These are phyloP conservation scores for Eupithecia abbreviata DNA, from an alignment of 2,888 invertebrate genomes.

Conservation along the genomic window DNA sequence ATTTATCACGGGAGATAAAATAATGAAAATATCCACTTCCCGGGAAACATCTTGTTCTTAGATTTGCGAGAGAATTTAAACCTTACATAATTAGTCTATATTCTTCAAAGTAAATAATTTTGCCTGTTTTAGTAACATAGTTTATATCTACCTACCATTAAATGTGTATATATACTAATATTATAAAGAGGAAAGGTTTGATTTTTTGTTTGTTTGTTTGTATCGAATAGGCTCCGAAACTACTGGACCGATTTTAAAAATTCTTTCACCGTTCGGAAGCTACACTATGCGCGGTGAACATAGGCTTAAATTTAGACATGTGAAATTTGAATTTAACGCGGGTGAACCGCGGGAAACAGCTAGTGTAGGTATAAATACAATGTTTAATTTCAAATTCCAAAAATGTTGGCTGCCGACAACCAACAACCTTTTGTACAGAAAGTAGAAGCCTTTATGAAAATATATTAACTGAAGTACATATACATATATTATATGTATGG, in stretches of 20 bases:
- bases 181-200: too few species aligned
- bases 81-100: neutral
- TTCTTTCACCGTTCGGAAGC: too few species aligned
- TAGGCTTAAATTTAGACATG: too few species aligned
- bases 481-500: too few species aligned
- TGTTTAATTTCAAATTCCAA: neutral
- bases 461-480: neutral
- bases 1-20: constrained; percentile 6
- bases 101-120: neutral
- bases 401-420: neutral
- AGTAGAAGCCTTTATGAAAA: neutral
- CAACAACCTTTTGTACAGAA: neutral
- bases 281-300: too few species aligned
- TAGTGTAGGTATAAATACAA: neutral
- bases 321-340: too few species aligned
- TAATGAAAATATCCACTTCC: neutral
- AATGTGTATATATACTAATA: neutral
- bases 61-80: too few species aligned
- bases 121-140: neutral
- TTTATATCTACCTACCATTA: neutral
- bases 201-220: too few species aligned
- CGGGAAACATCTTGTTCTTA: neutral
- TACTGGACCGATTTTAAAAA: too few species aligned
- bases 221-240: too few species aligned
- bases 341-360: too few species aligned